A percentile compares a stretch with the other conserved stretches of the same genome.
These are phyloP conservation scores for Beris chalybata DNA, from an alignment of 2,888 invertebrate genomes.

Conservation along the genomic window DNA sequence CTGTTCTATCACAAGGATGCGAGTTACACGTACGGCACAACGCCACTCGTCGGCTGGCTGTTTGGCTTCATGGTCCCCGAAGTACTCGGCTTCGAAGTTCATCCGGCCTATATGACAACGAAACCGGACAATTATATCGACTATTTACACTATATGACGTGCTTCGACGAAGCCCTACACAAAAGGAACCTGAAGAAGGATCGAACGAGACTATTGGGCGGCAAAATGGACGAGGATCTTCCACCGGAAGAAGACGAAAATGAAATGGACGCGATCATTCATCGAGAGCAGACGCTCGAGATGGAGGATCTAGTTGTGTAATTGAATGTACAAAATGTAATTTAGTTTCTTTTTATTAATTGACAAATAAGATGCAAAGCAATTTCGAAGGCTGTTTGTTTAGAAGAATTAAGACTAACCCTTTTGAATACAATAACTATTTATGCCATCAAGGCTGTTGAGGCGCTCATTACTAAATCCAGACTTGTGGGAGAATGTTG, in stretches of 20 bases:
- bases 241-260: slow-evolving; percentile 14
- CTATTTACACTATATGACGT: slow-evolving; percentile 26
- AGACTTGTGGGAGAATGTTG: too few species aligned
- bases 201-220: not conserved
- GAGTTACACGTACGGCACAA: slow-evolving; percentile 75
- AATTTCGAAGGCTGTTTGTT: too few species aligned
- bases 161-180: slow-evolving; percentile 28
- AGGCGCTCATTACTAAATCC: too few species aligned
- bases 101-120: slow-evolving; percentile 19
- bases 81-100: slow-evolving; percentile 42
- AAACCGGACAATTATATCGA: slow-evolving; percentile 29
- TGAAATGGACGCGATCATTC: slow-evolving; percentile 7
- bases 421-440: too few species aligned
- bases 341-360: not conserved
- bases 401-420: too few species aligned
- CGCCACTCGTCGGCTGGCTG: slow-evolving; percentile 91
- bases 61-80: slow-evolving; percentile 79
- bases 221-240: slow-evolving; percentile 30
- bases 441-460: too few species aligned
- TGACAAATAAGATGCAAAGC: not conserved
- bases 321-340: not conserved
- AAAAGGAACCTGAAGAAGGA: slow-evolving; percentile 1
- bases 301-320: not conserved
- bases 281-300: slow-evolving; percentile 11
- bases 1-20: slow-evolving; percentile 87